Evolutionary conservation across 2,113 vertebrate genomes (phyloP), one percentile per base, ranked within the genome.

Genomic region (Takifugu bimaculatus): DNA sequence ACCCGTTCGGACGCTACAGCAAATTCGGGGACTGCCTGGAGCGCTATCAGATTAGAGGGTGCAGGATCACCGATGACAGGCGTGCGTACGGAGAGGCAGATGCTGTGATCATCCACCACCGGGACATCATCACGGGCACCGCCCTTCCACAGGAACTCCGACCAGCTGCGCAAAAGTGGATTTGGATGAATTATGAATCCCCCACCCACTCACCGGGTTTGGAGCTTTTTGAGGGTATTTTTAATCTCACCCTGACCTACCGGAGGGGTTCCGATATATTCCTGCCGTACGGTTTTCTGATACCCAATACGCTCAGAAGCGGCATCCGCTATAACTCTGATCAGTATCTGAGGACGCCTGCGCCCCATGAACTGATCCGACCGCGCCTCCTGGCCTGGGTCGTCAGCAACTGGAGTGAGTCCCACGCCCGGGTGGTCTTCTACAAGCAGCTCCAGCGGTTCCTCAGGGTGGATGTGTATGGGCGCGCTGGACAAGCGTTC

Each of bases 181-280:
- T 97, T 2, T 98, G 96, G 96, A 91, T 97, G 92, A 96, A 96
- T 89, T 93, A 94, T 55, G 96, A 98, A 88, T 96, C 96, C 0
- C 96, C 95, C 1, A 60, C 91, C 2, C 90, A 98, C 79, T 91
- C 93, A 0, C 72, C 74, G 0, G 75, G 78, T 0, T 79, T 96
- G 70, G 61, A 73, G 7, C 54, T 14, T 0, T 61, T 96, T 4
- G 77, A 79, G 0, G 88, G 82, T 0, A 15, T 93, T 6, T 96
- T 97, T 78, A 98, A 98, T 78, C 93, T 94, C 89, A 97, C 95
- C 1, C 86, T 98, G 83, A 92, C 88, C 13, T 98, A 98, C 85
- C 82, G 91, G 13, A 57, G 68, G 0, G 96, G 93, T 69, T 95
- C 95, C 0, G 93, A 98, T 29, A 67, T 97, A 50, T 96, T 94